These are phyloP conservation scores for Hirtodrosophila duncani DNA, from an alignment of 2,888 invertebrate genomes.

Conservation along the genomic window DNA sequence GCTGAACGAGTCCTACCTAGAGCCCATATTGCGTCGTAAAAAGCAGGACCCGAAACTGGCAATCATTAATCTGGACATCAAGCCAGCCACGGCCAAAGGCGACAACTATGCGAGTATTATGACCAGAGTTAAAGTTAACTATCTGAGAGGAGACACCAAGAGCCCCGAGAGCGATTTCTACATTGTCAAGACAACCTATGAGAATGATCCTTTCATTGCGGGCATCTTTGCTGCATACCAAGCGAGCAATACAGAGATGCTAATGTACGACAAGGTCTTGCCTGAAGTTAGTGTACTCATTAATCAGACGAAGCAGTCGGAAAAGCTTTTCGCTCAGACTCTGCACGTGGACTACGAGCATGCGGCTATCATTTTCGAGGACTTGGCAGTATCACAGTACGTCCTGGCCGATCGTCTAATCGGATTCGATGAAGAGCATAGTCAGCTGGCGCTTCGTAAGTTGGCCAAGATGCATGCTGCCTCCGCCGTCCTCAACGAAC, in stretches of 20 bases:
- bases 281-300: constrained; percentile 70
- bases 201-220: too few relatives aligned
- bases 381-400: constrained; percentile 64
- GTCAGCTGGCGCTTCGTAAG: constrained; percentile 74
- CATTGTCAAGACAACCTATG: constrained; percentile 75
- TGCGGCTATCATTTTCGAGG: constrained; percentile 75
- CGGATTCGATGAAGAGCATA: constrained; percentile 77
- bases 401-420: constrained; percentile 61
- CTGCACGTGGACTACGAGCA: constrained; percentile 70
- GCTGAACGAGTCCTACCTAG: constrained; percentile 69
- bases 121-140: constrained; percentile 56
- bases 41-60: constrained; percentile 54
- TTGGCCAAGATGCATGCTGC: constrained; percentile 80
- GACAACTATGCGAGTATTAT: constrained; percentile 75
- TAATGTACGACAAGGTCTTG: constrained; percentile 73
- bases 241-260: constrained; percentile 76
- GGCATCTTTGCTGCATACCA: too few relatives aligned
- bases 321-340: constrained; percentile 68
- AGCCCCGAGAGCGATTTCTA: too few relatives aligned
- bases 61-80: constrained; percentile 46
- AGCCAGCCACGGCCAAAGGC: constrained; percentile 72
- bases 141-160: too few relatives aligned
- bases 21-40: constrained; percentile 50
- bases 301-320: constrained; percentile 56
- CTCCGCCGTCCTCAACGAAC: constrained; percentile 78